Base-by-base conservation (phyloP, 2,888 invertebrate species). In the Cheilosia impressa region DNA sequence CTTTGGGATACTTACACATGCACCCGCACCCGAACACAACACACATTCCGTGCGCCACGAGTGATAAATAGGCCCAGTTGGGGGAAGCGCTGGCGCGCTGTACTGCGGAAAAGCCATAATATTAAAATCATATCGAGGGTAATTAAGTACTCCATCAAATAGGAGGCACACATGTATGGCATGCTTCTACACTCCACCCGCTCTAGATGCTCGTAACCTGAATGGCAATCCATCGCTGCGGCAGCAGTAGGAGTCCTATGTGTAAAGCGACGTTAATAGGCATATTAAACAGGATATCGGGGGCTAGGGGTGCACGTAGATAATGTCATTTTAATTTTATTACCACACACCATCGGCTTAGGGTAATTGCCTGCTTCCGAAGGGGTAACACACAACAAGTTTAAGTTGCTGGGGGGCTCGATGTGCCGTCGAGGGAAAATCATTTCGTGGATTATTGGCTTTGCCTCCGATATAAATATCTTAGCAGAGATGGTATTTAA, bases 271-370 rank as follows among this genome's bases (percentile, higher is more conserved):
- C 47, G 62, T 73, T 79, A 73, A 75, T 75, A 47, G 73, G 68
- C 68, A 69, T 31, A 31, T 69, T 69, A 69, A 73, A 31, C 62
- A 43, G 62, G 72, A 72, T 68, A 78, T 83, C 62, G 66, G 19
- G 63, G 47, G 68, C 69, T 68, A 52, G 10, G 78, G 65, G 57
- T 63, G 43, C 63, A 13, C 10, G 63, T 45, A 75, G 79, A 79
- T 84, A 84, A 84, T 79, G 65, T 63, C 52, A 53, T 79, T 75
- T 69, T 78, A 84, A 75, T 84, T 84, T 65, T 68, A 78, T 78
- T 77, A 72, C 77, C 71, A 60, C 71, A 73, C 60, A 31, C 72
- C 65, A 68, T 66, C 60, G 72, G 71, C 72, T 77, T 68, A 72
- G 66, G 60, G 66, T 58, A 60, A 60, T 60, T 69, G 60, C 68